Evolutionary conservation across 2,888 invertebrate species (phyloP).

Genomic region (Andrena chrysosceles): DNA sequence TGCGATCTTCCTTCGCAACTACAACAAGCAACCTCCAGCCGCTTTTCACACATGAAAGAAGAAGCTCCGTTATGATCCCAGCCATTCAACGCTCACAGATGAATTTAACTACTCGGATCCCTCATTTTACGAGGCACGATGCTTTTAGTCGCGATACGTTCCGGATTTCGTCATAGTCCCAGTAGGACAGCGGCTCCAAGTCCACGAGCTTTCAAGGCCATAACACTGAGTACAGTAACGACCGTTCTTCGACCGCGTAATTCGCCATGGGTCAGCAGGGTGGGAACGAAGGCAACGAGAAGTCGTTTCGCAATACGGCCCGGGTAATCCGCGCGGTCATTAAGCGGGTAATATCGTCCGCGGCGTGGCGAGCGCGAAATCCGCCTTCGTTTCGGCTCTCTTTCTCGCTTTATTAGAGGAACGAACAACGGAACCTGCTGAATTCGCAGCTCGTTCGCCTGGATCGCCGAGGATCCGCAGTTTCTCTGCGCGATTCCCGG

Average conservation of each 20-base stretch:
- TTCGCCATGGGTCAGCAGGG: neutral
- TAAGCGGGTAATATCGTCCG: constrained; percentile 46
- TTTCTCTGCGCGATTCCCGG: neutral
- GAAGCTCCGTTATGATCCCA: neutral
- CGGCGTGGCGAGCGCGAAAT: constrained; percentile 11
- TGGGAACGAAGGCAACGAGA: constrained; percentile 12
- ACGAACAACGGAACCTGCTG: constrained; percentile 7
- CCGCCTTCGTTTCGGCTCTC: constrained; percentile 17
- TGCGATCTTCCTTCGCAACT: neutral
- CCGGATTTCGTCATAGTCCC: neutral
- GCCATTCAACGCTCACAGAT: neutral
- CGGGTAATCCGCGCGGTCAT: constrained; percentile 50
- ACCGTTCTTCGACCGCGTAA: neutral
- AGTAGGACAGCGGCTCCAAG: neutral
- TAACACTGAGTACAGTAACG: neutral
- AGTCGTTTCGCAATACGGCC: constrained; percentile 44
- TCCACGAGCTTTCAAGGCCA: neutral
- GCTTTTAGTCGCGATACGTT: neutral
- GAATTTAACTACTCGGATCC: neutral
- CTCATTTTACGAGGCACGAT: neutral
- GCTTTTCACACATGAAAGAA: neutral
- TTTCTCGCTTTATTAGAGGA: constrained; percentile 13
- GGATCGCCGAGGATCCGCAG: neutral
- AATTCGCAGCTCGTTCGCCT: constrained; percentile 15
- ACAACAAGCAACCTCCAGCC: neutral